These are phyloP conservation scores for Tiliqua scincoides DNA, from an alignment of 2,113 vertebrate genomes.

Conservation along the genomic window DNA sequence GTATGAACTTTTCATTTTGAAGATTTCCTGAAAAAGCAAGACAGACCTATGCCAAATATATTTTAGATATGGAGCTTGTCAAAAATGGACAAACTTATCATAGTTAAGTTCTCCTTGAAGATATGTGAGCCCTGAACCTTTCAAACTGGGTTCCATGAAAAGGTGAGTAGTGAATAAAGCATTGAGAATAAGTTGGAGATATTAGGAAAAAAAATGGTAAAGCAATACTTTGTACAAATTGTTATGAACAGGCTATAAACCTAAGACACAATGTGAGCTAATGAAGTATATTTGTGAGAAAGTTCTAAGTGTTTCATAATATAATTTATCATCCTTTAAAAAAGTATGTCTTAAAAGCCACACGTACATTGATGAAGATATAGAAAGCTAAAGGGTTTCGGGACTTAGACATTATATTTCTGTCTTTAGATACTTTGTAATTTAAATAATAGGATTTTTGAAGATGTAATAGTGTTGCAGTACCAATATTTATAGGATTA, in stretches of 20 bases:
- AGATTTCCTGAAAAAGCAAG: not conserved
- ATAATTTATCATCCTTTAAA: too few species aligned
- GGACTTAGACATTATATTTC: too few species aligned
- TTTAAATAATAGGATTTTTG: not conserved
- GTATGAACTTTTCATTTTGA: not conserved
- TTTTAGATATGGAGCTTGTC: not conserved
- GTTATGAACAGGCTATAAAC: too few species aligned
- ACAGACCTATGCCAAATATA: not conserved
- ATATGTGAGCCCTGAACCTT: not conserved
- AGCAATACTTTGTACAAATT: not conserved
- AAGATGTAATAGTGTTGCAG: constrained; percentile 6
- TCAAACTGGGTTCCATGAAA: not conserved
- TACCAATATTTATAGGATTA: constrained; percentile 19
- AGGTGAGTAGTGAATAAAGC: not conserved
- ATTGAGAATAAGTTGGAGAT: not conserved
- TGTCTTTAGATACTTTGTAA: too few species aligned
- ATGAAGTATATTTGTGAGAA: too few species aligned
- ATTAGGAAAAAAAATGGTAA: not conserved
- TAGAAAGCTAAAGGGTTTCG: too few species aligned
- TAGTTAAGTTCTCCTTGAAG: not conserved
- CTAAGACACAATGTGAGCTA: not conserved
- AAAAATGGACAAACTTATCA: too few species aligned
- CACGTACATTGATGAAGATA: too few species aligned
- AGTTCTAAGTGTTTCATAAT: too few species aligned
- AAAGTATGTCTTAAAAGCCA: too few species aligned